Conservation (phyloP, 2,113 vertebrate genomes). For the Gadus chalcogrammus region DNA sequence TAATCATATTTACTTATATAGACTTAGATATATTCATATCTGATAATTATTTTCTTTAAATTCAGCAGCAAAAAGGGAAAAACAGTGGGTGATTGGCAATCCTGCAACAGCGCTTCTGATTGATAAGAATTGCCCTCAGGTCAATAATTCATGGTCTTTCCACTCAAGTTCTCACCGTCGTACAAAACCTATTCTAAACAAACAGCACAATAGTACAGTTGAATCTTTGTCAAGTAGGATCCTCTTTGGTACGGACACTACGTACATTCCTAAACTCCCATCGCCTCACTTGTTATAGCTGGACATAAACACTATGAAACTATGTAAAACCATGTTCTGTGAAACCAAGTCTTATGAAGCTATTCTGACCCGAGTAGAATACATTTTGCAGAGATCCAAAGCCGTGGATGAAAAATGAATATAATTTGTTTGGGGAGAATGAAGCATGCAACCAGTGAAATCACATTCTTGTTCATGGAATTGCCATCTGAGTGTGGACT, state of each 20-base stretch:
- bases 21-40: slow-evolving; percentile 27
- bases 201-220: neutral
- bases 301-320: neutral
- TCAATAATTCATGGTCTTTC: neutral
- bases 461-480: neutral
- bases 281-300: neutral
- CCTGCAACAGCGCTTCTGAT: slow-evolving; percentile 9
- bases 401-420: slow-evolving; percentile 14
- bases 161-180: neutral
- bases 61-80: slow-evolving; percentile 41
- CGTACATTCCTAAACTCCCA: slow-evolving; percentile 12
- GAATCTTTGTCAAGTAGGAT: neutral
- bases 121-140: neutral
- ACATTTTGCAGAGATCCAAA: slow-evolving; percentile 39
- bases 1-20: slow-evolving; percentile 10
- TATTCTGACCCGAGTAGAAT: slow-evolving; percentile 21
- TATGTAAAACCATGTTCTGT: slow-evolving; percentile 28
- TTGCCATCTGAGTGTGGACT: slow-evolving; percentile 30
- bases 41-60: slow-evolving; percentile 26
- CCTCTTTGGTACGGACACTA: slow-evolving; percentile 1
- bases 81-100: neutral
- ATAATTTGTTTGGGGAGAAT: slow-evolving; percentile 9
- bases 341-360: slow-evolving; percentile 20
- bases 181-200: slow-evolving; percentile 1
- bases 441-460: slow-evolving; percentile 39